Conservation (phyloP, 2,113 vertebrate genomes). For the Plecotus auritus region DNA sequence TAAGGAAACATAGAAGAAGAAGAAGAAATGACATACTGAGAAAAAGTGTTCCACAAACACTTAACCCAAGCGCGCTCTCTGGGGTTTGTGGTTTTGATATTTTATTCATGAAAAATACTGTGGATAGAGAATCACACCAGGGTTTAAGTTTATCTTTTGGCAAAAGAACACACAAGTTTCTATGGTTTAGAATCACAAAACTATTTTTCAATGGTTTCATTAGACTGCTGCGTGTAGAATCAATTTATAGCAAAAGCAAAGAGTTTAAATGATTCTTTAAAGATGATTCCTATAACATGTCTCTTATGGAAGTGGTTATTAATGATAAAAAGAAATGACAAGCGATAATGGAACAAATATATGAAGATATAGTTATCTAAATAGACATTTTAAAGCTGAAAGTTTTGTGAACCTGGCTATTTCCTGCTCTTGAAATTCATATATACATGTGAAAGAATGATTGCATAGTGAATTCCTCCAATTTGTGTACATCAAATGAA, state of each 20-base stretch:
- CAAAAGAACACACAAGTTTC: background rate
- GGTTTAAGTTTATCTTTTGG: slow-evolving; percentile 31
- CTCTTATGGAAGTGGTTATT: background rate
- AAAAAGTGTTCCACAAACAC: slow-evolving; percentile 18
- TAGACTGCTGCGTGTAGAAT: slow-evolving; percentile 18
- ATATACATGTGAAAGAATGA: background rate
- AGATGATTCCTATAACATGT: background rate
- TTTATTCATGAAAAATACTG: slow-evolving; percentile 37
- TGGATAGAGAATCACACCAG: slow-evolving; percentile 23
- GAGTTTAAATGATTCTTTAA: slow-evolving; percentile 33
- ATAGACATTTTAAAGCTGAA: background rate
- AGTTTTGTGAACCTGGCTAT: background rate
- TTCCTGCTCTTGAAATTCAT: background rate
- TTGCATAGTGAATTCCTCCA: background rate
- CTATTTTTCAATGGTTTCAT: background rate
- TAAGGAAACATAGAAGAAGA: background rate
- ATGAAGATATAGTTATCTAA: background rate
- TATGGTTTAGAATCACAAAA: slow-evolving; percentile 29
- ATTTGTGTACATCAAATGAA: background rate
- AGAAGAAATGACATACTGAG: slow-evolving; percentile 29
- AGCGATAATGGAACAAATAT: background rate
- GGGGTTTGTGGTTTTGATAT: background rate
- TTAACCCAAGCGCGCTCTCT: slow-evolving; percentile 5
- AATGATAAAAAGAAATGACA: background rate
- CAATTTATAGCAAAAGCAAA: background rate